These are phyloP conservation scores for Lutraria lutraria DNA, from an alignment of 2,888 invertebrate species.

Conservation along the genomic window DNA sequence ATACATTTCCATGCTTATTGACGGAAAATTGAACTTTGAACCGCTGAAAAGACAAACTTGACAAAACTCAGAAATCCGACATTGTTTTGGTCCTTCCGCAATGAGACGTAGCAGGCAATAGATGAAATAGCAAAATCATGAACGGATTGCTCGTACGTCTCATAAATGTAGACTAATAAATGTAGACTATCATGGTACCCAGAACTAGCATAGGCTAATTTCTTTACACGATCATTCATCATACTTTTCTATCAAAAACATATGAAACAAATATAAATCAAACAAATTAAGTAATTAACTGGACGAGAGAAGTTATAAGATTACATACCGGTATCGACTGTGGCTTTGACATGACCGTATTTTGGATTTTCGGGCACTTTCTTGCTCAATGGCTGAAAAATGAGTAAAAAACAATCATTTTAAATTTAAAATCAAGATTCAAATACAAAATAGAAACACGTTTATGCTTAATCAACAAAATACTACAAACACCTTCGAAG, in stretches of 20 bases:
- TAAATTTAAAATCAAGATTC: not conserved
- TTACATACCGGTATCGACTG: conserved; percentile 85
- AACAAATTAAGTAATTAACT: not conserved
- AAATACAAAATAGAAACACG: not conserved
- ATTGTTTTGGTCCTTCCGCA: too few species aligned
- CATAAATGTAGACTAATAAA: too few species aligned
- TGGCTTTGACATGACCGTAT: conserved; percentile 85
- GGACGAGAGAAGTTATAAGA: not conserved
- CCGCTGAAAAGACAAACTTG: too few species aligned
- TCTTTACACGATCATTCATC: not conserved
- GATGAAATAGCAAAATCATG: too few species aligned
- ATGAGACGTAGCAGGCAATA: too few species aligned
- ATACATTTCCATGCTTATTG: too few species aligned
- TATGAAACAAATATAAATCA: not conserved
- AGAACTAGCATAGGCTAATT: too few species aligned
- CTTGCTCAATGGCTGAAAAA: conserved; percentile 83
- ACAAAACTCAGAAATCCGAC: too few species aligned
- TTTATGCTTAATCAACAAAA: not conserved
- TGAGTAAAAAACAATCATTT: conserved; percentile 11
- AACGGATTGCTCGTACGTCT: too few species aligned
- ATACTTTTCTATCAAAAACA: not conserved
- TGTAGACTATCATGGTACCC: too few species aligned
- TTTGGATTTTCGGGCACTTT: conserved; percentile 86
- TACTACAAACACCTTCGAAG: not conserved
- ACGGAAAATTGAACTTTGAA: too few species aligned